Percentiles rank a stretch among this genome's conserved stretches.
phyloP scores from a whole-genome alignment of 2,797 vertebrate genomes.

The Vultur gryphus region DNA sequence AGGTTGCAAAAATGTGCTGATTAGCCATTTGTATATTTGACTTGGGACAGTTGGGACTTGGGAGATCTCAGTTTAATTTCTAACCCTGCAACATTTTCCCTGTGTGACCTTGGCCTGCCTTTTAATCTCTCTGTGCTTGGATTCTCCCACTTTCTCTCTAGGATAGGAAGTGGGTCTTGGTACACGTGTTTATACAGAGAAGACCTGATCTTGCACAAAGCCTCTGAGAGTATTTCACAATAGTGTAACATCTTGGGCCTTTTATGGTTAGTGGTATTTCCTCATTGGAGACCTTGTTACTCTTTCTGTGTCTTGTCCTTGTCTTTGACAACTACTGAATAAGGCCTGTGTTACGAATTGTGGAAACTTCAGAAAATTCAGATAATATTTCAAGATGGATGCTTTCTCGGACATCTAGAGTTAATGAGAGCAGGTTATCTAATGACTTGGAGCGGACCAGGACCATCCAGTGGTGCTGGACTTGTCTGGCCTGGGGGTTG shows the following conservation, averaged over 20 bases:
- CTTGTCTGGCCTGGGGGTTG: not conserved
- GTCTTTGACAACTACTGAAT: not conserved
- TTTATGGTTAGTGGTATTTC: not conserved
- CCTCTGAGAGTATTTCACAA: not conserved
- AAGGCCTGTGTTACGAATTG: not conserved
- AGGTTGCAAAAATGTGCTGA: constrained; percentile 45
- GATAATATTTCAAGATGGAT: not conserved
- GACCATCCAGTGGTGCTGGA: not conserved
- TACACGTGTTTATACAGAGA: not conserved
- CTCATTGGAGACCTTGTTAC: not conserved
- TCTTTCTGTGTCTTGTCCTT: not conserved
- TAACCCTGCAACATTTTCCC: not conserved
- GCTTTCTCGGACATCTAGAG: not conserved
- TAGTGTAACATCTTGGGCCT: not conserved
- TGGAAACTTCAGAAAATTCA: not conserved
- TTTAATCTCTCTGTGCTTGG: not conserved
- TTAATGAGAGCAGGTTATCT: not conserved
- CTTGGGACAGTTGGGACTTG: not conserved
- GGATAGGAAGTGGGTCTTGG: not conserved
- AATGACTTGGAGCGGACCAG: not conserved
- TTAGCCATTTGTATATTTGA: constrained; percentile 49
- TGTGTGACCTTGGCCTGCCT: not conserved
- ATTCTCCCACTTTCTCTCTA: not conserved
- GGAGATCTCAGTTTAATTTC: not conserved
- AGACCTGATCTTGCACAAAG: not conserved